Conservation (phyloP, 2,888 invertebrate genomes). For the Acronicta psi region DNA sequence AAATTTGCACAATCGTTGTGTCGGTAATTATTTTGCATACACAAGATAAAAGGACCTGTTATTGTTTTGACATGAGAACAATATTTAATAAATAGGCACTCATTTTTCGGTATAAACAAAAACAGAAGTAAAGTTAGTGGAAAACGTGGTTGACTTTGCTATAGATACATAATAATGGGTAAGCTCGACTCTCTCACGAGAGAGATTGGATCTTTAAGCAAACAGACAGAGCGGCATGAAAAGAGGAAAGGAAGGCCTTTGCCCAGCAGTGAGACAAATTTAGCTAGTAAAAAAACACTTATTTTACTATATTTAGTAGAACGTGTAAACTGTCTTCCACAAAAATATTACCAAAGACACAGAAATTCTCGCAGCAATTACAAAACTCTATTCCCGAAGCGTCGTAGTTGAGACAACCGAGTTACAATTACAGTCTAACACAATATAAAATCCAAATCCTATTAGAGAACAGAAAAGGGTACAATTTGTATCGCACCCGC, state of each 20-base stretch:
- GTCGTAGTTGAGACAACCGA: slow-evolving; percentile 27
- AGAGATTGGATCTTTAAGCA: too few species aligned
- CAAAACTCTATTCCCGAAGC: slow-evolving; percentile 33
- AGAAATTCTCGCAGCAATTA: slow-evolving; percentile 33
- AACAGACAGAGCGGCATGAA: too few species aligned
- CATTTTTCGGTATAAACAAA: not conserved
- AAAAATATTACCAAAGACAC: slow-evolving; percentile 9
- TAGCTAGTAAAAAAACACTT: not conserved
- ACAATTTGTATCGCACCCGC: slow-evolving; percentile 63
- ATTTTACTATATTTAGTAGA: not conserved
- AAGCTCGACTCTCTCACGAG: too few species aligned
- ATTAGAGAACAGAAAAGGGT: slow-evolving; percentile 57
- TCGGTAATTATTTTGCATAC: slow-evolving; percentile 52
- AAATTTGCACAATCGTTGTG: slow-evolving; percentile 43
- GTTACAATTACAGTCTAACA: slow-evolving; percentile 48
- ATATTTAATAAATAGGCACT: not conserved
- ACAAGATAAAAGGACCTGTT: slow-evolving; percentile 41
- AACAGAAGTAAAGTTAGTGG: too few species aligned
- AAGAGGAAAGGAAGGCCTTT: too few species aligned
- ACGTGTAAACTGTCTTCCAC: not conserved
- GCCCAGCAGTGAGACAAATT: too few species aligned
- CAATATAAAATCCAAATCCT: slow-evolving; percentile 60
- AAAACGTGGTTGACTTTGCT: too few species aligned
- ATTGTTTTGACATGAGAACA: slow-evolving; percentile 22
- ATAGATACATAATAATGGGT: too few species aligned